phyloP scores from a whole-genome alignment of 2,797 vertebrate genomes.

The Eptatretus atami region DNA sequence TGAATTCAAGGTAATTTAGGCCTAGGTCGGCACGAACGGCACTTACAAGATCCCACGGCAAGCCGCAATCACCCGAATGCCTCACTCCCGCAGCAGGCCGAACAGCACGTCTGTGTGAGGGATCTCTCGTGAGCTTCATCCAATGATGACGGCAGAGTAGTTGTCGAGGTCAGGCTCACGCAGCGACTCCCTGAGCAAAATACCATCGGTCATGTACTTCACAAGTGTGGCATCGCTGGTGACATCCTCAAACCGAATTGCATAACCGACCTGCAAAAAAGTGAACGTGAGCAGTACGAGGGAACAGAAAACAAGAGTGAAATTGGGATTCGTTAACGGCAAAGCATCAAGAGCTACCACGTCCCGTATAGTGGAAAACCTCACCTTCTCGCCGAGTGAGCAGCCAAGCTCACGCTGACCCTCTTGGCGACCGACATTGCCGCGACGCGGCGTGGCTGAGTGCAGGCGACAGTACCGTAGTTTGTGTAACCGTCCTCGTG shows the following conservation, averaged over 20 bases:
- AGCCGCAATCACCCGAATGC: not conserved
- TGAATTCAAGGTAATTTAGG: too few species aligned
- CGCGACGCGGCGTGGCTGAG: slow-evolving; percentile 70
- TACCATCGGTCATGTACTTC: slow-evolving; percentile 96
- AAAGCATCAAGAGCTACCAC: too few species aligned
- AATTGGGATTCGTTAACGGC: too few species aligned
- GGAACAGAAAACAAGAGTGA: too few species aligned
- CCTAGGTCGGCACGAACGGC: too few species aligned
- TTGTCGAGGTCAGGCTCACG: slow-evolving; percentile 82
- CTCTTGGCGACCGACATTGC: slow-evolving; percentile 96
- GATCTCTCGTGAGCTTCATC: slow-evolving; percentile 90
- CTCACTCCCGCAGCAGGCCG: slow-evolving; percentile 55
- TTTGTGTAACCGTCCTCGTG: slow-evolving; percentile 86
- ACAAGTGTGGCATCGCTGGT: slow-evolving; percentile 76
- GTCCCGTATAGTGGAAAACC: slow-evolving; percentile 9
- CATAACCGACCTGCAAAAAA: slow-evolving; percentile 50
- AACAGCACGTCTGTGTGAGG: slow-evolving; percentile 75
- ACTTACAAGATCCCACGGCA: too few species aligned
- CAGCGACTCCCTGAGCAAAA: slow-evolving; percentile 69
- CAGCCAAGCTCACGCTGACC: slow-evolving; percentile 70
- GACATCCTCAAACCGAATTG: slow-evolving; percentile 94
- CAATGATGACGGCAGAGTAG: slow-evolving; percentile 95
- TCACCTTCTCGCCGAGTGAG: slow-evolving; percentile 72
- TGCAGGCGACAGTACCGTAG: slow-evolving; percentile 91
- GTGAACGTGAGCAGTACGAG: too few species aligned